Conservation (phyloP, 2,797 vertebrate species). For the Squalus acanthias region DNA sequence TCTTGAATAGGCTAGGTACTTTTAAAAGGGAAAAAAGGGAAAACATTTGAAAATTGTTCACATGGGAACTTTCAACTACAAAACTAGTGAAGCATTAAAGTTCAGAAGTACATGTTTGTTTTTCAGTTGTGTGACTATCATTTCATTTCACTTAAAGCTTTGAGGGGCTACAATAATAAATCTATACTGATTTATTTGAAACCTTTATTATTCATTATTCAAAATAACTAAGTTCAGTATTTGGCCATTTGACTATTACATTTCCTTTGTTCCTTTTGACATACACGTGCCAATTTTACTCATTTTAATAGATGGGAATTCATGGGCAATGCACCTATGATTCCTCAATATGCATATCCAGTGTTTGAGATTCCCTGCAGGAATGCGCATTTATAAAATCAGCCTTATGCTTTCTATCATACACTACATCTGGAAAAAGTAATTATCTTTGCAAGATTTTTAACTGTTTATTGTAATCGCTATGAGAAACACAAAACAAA, state of each 20-base stretch:
- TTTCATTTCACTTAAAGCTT: background rate
- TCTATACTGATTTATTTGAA: background rate
- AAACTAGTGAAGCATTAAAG: background rate
- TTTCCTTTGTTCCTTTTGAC: background rate
- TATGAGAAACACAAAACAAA: background rate
- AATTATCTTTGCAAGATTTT: background rate
- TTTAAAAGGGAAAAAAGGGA: background rate
- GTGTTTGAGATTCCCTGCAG: background rate
- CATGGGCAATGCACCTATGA: background rate
- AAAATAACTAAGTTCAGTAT: background rate
- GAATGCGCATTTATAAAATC: background rate
- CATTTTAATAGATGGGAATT: background rate
- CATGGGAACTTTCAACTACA: background rate
- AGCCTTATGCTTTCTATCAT: background rate
- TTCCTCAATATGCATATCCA: background rate
- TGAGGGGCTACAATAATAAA: background rate
- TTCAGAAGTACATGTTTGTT: background rate
- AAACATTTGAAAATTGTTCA: background rate
- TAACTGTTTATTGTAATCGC: background rate
- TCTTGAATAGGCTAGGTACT: slow-evolving; percentile 37
- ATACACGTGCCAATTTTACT: background rate
- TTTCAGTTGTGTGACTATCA: background rate
- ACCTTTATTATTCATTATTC: background rate
- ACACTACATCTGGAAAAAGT: background rate
- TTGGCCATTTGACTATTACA: background rate